phyloP scores from a whole-genome alignment of 2,888 invertebrate species.

The Calephelis perditalis region DNA sequence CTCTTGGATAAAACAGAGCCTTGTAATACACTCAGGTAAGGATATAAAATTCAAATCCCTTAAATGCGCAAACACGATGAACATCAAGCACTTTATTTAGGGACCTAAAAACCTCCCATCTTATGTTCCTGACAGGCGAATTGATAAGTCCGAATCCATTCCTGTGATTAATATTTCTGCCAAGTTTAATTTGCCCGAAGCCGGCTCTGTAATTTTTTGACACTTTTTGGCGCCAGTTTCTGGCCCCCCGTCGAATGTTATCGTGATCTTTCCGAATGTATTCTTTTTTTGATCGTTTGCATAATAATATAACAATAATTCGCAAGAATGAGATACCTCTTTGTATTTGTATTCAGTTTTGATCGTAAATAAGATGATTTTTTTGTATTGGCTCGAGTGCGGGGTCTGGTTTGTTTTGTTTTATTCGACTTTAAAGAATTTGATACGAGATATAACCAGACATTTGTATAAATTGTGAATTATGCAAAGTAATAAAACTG shows the following conservation, averaged over 20 bases:
- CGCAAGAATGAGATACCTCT: conserved; percentile 22
- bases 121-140: conserved; percentile 14
- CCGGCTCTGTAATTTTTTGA: conserved; percentile 31
- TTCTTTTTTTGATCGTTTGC: conserved; percentile 31
- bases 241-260: conserved; percentile 35
- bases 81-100: conserved; percentile 1
- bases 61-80: background rate
- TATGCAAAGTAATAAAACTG: too few relatives aligned
- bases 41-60: background rate
- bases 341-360: conserved; percentile 3
- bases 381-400: conserved; percentile 10
- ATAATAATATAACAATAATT: conserved; percentile 34
- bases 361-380: conserved; percentile 23
- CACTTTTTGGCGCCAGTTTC: conserved; percentile 36
- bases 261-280: conserved; percentile 30
- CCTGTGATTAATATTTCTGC: conserved; percentile 23
- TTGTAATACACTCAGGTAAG: too few relatives aligned
- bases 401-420: conserved; percentile 1
- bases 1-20: too few relatives aligned
- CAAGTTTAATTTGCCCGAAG: conserved; percentile 29
- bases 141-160: conserved; percentile 16
- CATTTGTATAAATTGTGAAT: background rate
- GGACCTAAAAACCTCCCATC: conserved; percentile 9
- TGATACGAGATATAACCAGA: background rate
- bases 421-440: conserved; percentile 2